Base-by-base conservation (phyloP, 2,888 invertebrate species). In the Meganola albula region DNA sequence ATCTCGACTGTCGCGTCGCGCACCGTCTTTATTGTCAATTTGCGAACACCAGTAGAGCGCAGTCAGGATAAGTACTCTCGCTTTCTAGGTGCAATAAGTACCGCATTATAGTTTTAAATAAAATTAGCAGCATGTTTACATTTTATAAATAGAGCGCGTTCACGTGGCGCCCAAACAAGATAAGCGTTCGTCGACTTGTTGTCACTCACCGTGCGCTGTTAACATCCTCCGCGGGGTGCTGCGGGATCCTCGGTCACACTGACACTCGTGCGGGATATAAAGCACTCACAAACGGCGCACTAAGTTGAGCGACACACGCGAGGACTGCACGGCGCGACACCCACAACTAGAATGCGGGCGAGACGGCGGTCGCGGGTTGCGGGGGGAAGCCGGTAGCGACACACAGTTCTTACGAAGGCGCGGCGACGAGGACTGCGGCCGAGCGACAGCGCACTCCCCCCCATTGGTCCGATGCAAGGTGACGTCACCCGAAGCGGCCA, bases 261-360 rank as follows among this genome's bases (percentile, higher is more conserved):
- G 78, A 78, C 83, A 84, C 85, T 78, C 74, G 83, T 66, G 77
- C 76, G 75, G 73, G 76, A 79, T 75, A 58, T 59, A 65, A 61
- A 82, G 79, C 84, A 84, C 84, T 80, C 82, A 84, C 84, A 80
- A 80, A 79, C 76, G 76, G 82, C 84, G 84, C 84, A 85, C 85
- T 80, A 53, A 77, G 76, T 76, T 72, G 73, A 65, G 76, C 71
- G 75, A 68, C 79, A 83, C 82, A 80, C 85, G 79, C 85, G 85
- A 79, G 70, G 78, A 78, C 84, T 82, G 80, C 77, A 83, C 85
- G 57, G 78, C 77, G 77, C 79, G 79, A 84, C 80, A 83, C 78
- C 80, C 84, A 84, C 83, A 72, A 84, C 83, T 83, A 82, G 84
- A 85, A 84, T 85, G 85, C 76, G 80, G 80, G 75, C 73, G 74